Evolutionary conservation across 1,140 invertebrate species (phyloP).

Genomic region (Zaprionus kolodkinae): DNA sequence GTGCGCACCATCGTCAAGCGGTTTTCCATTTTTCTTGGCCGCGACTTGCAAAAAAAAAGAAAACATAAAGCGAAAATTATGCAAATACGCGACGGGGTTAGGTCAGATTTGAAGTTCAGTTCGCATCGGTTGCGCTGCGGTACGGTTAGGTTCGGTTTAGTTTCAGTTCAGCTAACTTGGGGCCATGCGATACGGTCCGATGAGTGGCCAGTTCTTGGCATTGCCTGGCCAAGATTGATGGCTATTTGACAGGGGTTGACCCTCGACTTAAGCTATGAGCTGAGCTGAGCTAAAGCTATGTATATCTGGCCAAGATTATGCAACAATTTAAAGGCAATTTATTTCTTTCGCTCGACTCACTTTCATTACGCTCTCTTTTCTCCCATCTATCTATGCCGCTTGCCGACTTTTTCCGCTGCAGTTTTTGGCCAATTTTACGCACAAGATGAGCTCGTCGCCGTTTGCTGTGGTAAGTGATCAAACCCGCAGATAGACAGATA

Average conservation of each 20-base stretch:
- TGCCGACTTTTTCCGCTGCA: constrained; percentile 22
- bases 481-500: not conserved
- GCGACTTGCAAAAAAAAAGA: constrained; percentile 16
- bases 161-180: constrained; percentile 1
- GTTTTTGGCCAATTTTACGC: constrained; percentile 63
- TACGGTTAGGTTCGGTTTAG: not conserved
- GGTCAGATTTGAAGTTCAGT: constrained; percentile 25
- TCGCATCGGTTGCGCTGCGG: not conserved
- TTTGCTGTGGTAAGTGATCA: constrained; percentile 56
- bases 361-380: constrained; percentile 47
- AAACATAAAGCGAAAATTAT: constrained; percentile 27
- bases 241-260: constrained; percentile 49
- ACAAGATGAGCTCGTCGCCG: constrained; percentile 45
- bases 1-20: constrained; percentile 14
- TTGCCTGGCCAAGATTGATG: constrained; percentile 61
- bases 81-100: constrained; percentile 15
- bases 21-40: constrained; percentile 27
- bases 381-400: constrained; percentile 15
- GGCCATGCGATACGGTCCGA: constrained; percentile 55
- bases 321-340: constrained; percentile 71
- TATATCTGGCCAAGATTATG: constrained; percentile 45
- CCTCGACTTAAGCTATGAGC: not conserved
- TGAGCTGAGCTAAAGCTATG: not conserved
- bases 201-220: constrained; percentile 69
- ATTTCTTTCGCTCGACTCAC: constrained; percentile 50